Percentiles rank a stretch among this genome's conserved stretches.
phyloP scores from a whole-genome alignment of 2,113 vertebrate species.

The Uropsilus gracilis region DNA sequence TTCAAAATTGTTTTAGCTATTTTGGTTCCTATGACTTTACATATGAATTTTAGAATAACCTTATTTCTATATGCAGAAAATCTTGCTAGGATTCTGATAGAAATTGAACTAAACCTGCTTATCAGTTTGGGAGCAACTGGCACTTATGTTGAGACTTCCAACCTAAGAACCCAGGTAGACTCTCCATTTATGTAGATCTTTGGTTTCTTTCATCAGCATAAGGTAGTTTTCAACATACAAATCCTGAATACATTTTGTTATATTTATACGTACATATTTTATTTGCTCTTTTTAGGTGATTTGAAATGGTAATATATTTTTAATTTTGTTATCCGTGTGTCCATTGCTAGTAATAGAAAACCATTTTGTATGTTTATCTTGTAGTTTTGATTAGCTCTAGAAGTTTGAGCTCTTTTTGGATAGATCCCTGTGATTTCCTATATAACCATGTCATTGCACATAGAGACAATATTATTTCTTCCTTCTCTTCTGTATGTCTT shows the following conservation, averaged over 20 bases:
- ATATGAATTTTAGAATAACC: neutral
- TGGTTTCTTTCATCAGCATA: neutral
- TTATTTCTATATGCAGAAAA: neutral
- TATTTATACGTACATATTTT: neutral
- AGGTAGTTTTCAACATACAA: neutral
- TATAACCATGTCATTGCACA: neutral
- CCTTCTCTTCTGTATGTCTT: neutral
- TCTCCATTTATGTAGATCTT: neutral
- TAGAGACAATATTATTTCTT: neutral
- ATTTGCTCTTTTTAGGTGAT: neutral
- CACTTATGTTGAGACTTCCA: neutral
- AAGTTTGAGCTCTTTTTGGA: neutral
- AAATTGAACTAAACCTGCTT: neutral
- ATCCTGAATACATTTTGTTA: neutral
- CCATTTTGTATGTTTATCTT: neutral
- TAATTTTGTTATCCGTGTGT: neutral
- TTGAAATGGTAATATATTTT: neutral
- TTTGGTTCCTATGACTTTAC: conserved; percentile 1
- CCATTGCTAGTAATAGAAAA: neutral
- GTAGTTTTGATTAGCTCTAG: neutral
- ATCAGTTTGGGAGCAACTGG: neutral
- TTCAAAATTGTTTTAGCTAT: conserved; percentile 16
- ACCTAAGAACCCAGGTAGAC: neutral
- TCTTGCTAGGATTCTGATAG: neutral
- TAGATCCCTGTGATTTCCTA: neutral